A percentile compares a stretch with the other conserved stretches of the same genome.
phyloP scores from a whole-genome alignment of 2,113 vertebrate species.

The Vulpes ferrilata region DNA sequence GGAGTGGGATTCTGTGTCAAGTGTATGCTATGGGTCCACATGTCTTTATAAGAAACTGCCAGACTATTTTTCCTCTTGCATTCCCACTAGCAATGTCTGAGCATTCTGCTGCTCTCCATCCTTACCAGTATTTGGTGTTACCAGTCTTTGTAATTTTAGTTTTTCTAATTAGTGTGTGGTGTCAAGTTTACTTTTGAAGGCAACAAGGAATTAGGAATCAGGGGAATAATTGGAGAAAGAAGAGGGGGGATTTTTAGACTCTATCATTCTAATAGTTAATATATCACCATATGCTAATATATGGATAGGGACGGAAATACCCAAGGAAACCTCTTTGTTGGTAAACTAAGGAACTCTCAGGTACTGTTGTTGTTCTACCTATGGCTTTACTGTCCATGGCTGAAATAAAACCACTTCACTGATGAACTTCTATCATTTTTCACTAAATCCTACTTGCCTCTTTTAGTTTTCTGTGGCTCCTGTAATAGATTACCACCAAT shows the following conservation, averaged over 20 bases:
- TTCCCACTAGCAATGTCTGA: neutral
- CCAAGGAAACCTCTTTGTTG: neutral
- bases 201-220: neutral
- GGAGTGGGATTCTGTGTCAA: neutral
- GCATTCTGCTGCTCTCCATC: neutral
- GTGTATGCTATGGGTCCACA: neutral
- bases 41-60: neutral
- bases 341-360: neutral
- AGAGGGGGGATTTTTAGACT: neutral
- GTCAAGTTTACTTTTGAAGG: neutral
- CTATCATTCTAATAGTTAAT: neutral
- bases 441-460: neutral
- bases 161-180: neutral
- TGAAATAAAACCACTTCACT: conserved; percentile 29
- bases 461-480: neutral
- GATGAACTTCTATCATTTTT: neutral
- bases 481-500: neutral
- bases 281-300: neutral
- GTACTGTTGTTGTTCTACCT: neutral
- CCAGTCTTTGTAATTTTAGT: neutral
- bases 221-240: neutral
- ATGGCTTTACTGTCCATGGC: neutral
- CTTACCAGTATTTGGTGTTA: neutral
- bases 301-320: neutral
- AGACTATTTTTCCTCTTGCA: neutral